These are phyloP conservation scores for Drosophila austrosaltans DNA, from an alignment of 2,888 invertebrate genomes.

Conservation along the genomic window DNA sequence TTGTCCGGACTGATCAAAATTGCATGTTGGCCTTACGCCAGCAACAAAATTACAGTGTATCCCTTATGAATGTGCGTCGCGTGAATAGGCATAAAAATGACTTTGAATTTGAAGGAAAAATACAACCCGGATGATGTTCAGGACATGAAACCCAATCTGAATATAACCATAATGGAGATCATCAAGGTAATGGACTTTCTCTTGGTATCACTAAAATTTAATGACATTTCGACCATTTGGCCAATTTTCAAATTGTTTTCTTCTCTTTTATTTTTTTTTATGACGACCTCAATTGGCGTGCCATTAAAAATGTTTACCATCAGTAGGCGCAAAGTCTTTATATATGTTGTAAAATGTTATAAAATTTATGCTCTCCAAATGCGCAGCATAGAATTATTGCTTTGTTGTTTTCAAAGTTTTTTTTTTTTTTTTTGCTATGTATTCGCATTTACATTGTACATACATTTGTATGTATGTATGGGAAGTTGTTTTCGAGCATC, in stretches of 20 bases:
- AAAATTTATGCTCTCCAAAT: conserved; percentile 59
- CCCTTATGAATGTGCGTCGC: conserved; percentile 30
- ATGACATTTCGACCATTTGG: conserved; percentile 26
- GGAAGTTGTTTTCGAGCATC: conserved; percentile 3
- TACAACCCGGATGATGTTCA: neutral
- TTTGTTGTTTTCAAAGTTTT: conserved; percentile 62
- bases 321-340: conserved; percentile 23
- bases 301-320: conserved; percentile 48
- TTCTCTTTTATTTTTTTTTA: conserved; percentile 44
- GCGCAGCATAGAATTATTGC: conserved; percentile 55
- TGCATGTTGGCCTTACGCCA: conserved; percentile 68
- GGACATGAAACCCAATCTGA: conserved; percentile 16
- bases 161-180: conserved; percentile 23
- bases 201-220: conserved; percentile 20
- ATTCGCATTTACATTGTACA: conserved; percentile 1
- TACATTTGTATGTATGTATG: neutral
- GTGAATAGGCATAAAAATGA: conserved; percentile 22
- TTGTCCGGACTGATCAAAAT: conserved; percentile 34
- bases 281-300: conserved; percentile 62
- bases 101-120: conserved; percentile 28
- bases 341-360: conserved; percentile 48
- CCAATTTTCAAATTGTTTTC: conserved; percentile 39
- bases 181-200: conserved; percentile 37
- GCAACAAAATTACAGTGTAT: conserved; percentile 40
- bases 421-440: conserved; percentile 24